phyloP scores from a whole-genome alignment of 2,797 vertebrate species.

The Australoheros facetus region DNA sequence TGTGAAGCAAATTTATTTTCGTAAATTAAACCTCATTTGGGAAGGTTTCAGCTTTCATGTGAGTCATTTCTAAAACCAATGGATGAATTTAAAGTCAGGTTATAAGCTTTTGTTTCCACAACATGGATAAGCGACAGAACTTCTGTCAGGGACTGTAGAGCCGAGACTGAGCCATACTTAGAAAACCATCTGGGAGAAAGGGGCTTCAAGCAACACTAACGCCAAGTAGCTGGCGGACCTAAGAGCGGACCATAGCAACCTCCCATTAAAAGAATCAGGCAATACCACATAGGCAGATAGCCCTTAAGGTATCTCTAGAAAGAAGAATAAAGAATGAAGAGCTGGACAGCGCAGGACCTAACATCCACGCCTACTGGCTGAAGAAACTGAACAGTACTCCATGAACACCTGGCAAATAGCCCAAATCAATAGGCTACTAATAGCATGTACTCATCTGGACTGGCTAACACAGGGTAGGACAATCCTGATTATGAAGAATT shows the following conservation, averaged over 20 bases:
- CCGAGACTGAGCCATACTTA: too few relatives aligned
- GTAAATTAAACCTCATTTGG: too few relatives aligned
- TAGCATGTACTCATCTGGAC: background rate
- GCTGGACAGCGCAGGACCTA: background rate
- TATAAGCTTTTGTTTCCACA: too few relatives aligned
- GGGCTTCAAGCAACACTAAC: too few relatives aligned
- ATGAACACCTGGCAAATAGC: background rate
- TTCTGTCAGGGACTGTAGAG: too few relatives aligned
- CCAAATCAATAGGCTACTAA: background rate
- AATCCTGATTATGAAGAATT: background rate
- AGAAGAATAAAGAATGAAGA: background rate
- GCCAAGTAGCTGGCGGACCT: too few relatives aligned
- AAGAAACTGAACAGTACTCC: background rate
- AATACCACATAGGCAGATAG: background rate
- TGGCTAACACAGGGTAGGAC: background rate
- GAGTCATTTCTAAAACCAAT: too few relatives aligned
- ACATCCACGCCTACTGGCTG: background rate
- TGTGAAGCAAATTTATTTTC: too few relatives aligned
- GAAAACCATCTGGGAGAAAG: too few relatives aligned
- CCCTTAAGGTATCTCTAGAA: background rate
- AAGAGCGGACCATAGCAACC: background rate
- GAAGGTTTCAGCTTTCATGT: too few relatives aligned
- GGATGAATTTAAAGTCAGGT: too few relatives aligned
- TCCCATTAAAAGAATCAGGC: background rate
- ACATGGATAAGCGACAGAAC: too few relatives aligned